Conservation (phyloP, 2,888 invertebrate genomes). For the Drosophila neonasuta region DNA sequence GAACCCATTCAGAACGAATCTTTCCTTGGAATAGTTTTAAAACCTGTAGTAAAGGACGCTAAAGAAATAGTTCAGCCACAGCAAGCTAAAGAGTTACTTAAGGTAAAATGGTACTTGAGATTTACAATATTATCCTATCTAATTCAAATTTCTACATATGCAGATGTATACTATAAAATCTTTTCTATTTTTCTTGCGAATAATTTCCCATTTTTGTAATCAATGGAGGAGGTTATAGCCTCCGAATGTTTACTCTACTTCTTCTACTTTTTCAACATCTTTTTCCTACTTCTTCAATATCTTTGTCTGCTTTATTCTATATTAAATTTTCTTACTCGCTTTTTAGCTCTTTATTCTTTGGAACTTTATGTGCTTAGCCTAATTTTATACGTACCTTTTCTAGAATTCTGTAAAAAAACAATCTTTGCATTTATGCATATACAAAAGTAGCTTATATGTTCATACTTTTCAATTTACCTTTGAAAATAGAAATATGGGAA, state of each 20-base stretch:
- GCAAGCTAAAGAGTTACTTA: conserved; percentile 77
- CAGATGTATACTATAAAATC: conserved; percentile 8
- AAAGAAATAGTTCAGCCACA: conserved; percentile 80
- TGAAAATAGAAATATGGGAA: no score
- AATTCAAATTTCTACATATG: conserved; percentile 2
- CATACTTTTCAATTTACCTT: neutral
- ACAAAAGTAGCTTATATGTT: neutral
- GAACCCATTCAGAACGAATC: conserved; percentile 83
- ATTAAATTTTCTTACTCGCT: neutral
- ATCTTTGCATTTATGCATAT: neutral
- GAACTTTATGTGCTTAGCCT: neutral
- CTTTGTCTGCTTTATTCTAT: neutral
- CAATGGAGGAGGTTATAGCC: neutral
- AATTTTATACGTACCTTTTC: neutral
- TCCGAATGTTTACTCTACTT: no score
- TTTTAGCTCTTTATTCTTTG: neutral
- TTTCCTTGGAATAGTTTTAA: conserved; percentile 85
- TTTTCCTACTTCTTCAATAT: neutral
- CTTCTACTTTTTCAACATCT: no score
- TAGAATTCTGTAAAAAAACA: neutral
- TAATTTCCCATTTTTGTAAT: neutral
- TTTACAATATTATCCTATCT: conserved; percentile 3
- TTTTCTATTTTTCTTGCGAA: neutral
- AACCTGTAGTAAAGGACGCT: conserved; percentile 84
- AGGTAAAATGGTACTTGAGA: conserved; percentile 72